These are phyloP conservation scores for Melanotaenia maccullochi DNA, from an alignment of 2,797 vertebrate genomes.

Conservation along the genomic window DNA sequence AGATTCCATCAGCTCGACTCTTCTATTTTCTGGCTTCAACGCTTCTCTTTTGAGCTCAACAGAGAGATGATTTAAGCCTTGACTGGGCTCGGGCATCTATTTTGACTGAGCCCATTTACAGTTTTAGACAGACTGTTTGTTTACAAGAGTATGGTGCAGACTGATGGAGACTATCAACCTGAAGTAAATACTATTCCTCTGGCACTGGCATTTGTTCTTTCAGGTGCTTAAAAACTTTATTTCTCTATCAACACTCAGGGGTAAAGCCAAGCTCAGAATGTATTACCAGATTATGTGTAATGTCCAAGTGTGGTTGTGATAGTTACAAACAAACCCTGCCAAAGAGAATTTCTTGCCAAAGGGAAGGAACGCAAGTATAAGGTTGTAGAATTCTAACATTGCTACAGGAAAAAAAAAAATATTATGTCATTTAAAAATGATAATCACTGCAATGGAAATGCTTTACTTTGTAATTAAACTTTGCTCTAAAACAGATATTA, in stretches of 20 bases:
- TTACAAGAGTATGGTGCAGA: constrained; percentile 74
- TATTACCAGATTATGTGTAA: constrained; percentile 55
- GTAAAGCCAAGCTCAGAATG: constrained; percentile 48
- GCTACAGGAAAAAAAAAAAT: constrained; percentile 23
- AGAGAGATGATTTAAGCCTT: constrained; percentile 83
- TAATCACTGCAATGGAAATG: constrained; percentile 80
- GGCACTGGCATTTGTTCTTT: constrained; percentile 63
- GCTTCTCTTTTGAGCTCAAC: constrained; percentile 77
- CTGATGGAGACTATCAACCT: constrained; percentile 78
- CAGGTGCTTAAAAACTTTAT: constrained; percentile 69
- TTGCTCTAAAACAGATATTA: constrained; percentile 85
- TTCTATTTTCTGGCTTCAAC: constrained; percentile 78
- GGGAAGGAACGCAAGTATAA: constrained; percentile 27
- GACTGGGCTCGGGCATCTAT: constrained; percentile 78
- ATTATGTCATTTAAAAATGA: constrained; percentile 80
- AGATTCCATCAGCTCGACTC: constrained; percentile 81
- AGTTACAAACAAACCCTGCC: constrained; percentile 40
- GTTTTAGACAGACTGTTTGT: constrained; percentile 80
- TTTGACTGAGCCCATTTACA: constrained; percentile 81
- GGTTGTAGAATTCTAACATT: constrained; percentile 40
- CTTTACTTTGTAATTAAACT: constrained; percentile 85
- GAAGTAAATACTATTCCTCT: constrained; percentile 66
- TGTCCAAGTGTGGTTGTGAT: constrained; percentile 42
- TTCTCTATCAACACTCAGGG: constrained; percentile 64
- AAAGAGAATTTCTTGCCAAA: constrained; percentile 31